A percentile compares a stretch with the other conserved stretches of the same genome.
Conservation (phyloP, 2,113 vertebrate genomes). For the Marmota monax region DNA sequence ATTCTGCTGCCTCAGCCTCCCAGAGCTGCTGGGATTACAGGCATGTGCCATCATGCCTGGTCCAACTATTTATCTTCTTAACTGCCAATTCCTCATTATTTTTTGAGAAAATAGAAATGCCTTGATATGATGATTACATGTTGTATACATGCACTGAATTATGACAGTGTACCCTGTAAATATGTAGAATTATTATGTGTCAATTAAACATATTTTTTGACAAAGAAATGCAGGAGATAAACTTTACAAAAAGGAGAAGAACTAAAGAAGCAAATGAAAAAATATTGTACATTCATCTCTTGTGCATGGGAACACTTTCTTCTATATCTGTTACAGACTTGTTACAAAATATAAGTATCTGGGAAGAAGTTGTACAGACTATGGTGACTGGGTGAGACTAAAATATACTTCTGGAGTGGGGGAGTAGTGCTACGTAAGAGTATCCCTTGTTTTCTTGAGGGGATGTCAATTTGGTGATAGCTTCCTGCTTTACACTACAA, state of each 20-base stretch:
- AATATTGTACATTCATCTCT: neutral
- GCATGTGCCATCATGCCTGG: no score
- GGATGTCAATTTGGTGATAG: neutral
- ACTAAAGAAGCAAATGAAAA: no score
- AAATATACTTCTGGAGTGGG: neutral
- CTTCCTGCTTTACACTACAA: slow-evolving; percentile 28
- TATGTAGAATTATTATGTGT: no score
- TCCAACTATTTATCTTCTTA: slow-evolving; percentile 8
- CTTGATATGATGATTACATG: no score
- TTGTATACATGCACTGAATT: no score
- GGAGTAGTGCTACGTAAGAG: slow-evolving; percentile 3
- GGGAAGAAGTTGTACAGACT: neutral
- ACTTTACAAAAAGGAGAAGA: no score
- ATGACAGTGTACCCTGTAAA: no score
- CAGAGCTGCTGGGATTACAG: no score
- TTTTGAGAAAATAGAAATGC: no score
- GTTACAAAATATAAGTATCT: neutral
- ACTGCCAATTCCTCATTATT: neutral
- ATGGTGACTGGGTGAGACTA: neutral
- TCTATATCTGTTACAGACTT: slow-evolving; percentile 28
- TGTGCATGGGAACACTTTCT: neutral
- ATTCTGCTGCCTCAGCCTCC: no score
- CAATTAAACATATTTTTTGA: no score
- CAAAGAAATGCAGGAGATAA: no score
- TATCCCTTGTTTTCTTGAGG: slow-evolving; percentile 11